Conservation (phyloP, 1,140 invertebrate genomes). For the Drosophila teissieri region DNA sequence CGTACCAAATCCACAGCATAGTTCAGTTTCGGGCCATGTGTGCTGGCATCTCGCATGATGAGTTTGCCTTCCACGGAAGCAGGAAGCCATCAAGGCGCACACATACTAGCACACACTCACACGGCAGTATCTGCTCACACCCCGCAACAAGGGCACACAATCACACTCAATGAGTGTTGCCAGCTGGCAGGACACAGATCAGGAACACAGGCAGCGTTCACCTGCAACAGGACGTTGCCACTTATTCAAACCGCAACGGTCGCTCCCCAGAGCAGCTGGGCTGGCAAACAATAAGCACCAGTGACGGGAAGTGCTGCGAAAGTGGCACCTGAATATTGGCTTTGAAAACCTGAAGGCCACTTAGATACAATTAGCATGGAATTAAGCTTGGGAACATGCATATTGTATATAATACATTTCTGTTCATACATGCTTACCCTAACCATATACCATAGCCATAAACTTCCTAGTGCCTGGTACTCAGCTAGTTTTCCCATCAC, state of each 20-base stretch:
- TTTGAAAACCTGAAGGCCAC: no score
- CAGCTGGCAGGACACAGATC: slow-evolving; percentile 45
- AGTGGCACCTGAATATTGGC: background rate
- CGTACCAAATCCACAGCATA: slow-evolving; percentile 70
- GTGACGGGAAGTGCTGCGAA: background rate
- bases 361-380: background rate
- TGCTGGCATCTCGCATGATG: slow-evolving; percentile 66
- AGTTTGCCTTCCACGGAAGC: slow-evolving; percentile 75
- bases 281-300: slow-evolving; percentile 22
- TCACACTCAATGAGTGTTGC: slow-evolving; percentile 30
- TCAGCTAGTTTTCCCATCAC: slow-evolving; percentile 3
- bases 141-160: slow-evolving; percentile 31
- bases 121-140: background rate
- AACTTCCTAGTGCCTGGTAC: background rate
- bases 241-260: slow-evolving; percentile 62
- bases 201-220: slow-evolving; percentile 30
- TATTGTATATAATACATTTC: no score
- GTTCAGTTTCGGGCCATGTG: slow-evolving; percentile 46
- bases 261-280: slow-evolving; percentile 32
- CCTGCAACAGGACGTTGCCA: slow-evolving; percentile 74
- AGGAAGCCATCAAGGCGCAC: slow-evolving; percentile 72
- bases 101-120: slow-evolving; percentile 40
- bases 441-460: background rate
- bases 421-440: no score
- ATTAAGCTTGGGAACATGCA: no score